phyloP scores from a whole-genome alignment of 2,113 vertebrate genomes.

The Clarias gariepinus region DNA sequence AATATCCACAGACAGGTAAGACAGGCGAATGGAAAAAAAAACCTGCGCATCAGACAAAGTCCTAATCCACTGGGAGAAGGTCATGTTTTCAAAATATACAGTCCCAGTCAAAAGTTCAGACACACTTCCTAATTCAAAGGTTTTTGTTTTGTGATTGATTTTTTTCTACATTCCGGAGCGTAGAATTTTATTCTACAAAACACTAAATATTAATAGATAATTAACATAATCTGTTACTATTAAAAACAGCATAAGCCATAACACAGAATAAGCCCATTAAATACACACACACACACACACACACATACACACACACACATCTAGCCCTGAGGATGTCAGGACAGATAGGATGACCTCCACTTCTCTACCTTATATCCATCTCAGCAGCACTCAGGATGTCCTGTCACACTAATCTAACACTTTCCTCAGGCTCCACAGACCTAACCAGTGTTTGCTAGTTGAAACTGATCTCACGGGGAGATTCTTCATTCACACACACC shows the following conservation, averaged over 20 bases:
- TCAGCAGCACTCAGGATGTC: conserved; percentile 16
- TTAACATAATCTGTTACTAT: neutral
- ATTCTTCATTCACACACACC: neutral
- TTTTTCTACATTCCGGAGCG: no score
- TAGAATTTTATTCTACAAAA: neutral
- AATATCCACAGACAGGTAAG: conserved; percentile 52
- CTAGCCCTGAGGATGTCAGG: neutral
- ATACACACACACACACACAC: neutral
- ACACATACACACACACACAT: no score
- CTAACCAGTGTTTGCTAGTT: neutral
- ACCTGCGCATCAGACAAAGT: conserved; percentile 23
- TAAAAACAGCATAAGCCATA: no score
- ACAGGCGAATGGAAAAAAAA: conserved; percentile 17
- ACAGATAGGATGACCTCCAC: conserved; percentile 6
- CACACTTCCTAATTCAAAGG: no score
- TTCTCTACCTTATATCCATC: neutral
- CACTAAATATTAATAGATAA: neutral
- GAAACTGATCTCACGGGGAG: neutral
- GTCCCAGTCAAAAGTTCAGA: no score
- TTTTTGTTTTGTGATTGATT: no score
- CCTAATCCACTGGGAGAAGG: conserved; percentile 6
- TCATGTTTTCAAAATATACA: conserved; percentile 32
- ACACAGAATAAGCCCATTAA: no score
- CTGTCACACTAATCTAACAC: conserved; percentile 11
- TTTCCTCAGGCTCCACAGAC: neutral